Evolutionary conservation across 2,888 invertebrate genomes (phyloP).

Genomic region (Automeris io): DNA sequence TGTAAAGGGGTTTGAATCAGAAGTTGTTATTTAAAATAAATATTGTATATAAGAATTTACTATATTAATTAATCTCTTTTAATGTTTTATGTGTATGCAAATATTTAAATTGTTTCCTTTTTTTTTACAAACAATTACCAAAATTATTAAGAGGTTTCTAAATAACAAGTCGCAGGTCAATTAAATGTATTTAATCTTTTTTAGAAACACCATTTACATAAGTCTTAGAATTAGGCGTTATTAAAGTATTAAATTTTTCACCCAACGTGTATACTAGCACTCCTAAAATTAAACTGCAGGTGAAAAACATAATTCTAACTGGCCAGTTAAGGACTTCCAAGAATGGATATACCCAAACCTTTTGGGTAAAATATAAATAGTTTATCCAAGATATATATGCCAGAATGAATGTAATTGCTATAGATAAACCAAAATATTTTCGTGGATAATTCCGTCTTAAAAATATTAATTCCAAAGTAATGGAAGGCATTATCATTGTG

Average conservation of each 20-base stretch:
- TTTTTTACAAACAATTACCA: background rate
- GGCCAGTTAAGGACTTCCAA: slow-evolving; percentile 83
- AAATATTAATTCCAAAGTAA: slow-evolving; percentile 83
- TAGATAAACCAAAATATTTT: slow-evolving; percentile 77
- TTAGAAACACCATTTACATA: slow-evolving; percentile 27
- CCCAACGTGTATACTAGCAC: slow-evolving; percentile 82
- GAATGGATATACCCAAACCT: slow-evolving; percentile 94
- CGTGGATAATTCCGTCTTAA: slow-evolving; percentile 85
- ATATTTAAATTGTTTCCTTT: background rate
- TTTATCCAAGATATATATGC: slow-evolving; percentile 85
- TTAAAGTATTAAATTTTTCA: slow-evolving; percentile 81
- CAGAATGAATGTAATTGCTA: slow-evolving; percentile 76
- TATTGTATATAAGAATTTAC: slow-evolving; percentile 14
- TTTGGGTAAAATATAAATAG: slow-evolving; percentile 80
- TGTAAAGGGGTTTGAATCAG: slow-evolving; percentile 60
- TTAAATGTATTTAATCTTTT: slow-evolving; percentile 12
- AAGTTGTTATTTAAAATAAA: slow-evolving; percentile 42
- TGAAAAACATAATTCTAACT: slow-evolving; percentile 82
- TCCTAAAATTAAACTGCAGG: slow-evolving; percentile 73
- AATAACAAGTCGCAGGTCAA: slow-evolving; percentile 6
- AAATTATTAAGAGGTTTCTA: background rate
- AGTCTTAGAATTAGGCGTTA: slow-evolving; percentile 74
- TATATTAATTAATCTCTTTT: slow-evolving; percentile 6
- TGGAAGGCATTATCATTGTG: slow-evolving; percentile 86
- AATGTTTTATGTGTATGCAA: background rate